Evolutionary conservation across 1,140 invertebrate species (phyloP).

Genomic region (Oreohelix idahoensis): DNA sequence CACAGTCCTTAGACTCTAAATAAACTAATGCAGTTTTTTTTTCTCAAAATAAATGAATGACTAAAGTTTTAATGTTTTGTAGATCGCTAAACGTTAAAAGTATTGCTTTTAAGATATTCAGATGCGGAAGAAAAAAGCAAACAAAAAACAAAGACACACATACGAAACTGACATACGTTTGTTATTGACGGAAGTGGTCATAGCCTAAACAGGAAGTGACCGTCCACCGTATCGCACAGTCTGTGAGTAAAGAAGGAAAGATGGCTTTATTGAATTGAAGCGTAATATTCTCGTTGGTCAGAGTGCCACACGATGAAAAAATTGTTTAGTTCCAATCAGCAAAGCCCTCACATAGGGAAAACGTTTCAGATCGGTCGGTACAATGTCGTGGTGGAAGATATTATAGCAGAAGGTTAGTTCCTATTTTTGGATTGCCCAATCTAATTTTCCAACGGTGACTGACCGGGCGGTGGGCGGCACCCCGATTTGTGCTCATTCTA

Average conservation of each 20-base stretch:
- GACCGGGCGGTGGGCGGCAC: background rate
- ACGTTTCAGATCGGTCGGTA: constrained; percentile 84
- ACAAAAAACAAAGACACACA: background rate
- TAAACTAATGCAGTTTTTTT: no score
- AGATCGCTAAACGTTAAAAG: no score
- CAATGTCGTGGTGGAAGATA: constrained; percentile 87
- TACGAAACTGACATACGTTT: background rate
- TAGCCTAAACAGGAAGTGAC: constrained; percentile 40
- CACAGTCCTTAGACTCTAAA: no score
- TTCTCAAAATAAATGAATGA: no score
- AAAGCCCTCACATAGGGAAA: constrained; percentile 83
- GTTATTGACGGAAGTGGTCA: constrained; percentile 26
- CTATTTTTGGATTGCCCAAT: background rate
- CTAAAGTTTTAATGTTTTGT: no score
- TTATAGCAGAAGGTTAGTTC: constrained; percentile 88
- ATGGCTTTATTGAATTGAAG: constrained; percentile 20
- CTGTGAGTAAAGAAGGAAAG: constrained; percentile 34
- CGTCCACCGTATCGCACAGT: background rate
- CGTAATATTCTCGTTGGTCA: constrained; percentile 13
- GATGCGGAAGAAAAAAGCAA: background rate
- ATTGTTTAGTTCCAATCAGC: constrained; percentile 80
- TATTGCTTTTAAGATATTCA: background rate
- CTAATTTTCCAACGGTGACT: background rate
- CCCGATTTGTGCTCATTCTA: no score
- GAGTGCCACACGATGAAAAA: constrained; percentile 81